Percentiles rank a stretch among this genome's conserved stretches.
These are phyloP conservation scores for Caradrina clavipalpis DNA, from an alignment of 2,888 invertebrate genomes.

Conservation along the genomic window DNA sequence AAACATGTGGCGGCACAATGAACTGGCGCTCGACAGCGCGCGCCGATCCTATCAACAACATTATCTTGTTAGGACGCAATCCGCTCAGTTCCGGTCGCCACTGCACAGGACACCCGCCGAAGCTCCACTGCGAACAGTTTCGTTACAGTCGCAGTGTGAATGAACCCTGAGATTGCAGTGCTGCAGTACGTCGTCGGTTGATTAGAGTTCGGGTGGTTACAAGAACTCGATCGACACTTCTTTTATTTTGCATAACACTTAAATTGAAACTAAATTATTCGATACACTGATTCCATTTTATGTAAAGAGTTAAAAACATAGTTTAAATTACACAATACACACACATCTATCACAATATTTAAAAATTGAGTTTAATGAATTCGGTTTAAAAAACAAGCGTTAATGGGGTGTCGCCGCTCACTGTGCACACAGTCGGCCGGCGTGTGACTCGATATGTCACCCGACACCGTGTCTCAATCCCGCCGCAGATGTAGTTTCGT, in stretches of 20 bases:
- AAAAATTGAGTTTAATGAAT: too few relatives aligned
- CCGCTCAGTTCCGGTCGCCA: slow-evolving; percentile 28
- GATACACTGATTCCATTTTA: not conserved
- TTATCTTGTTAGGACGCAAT: slow-evolving; percentile 50
- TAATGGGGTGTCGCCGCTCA: not conserved
- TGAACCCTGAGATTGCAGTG: not conserved
- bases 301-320: not conserved
- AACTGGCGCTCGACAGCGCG: not conserved
- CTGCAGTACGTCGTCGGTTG: not conserved
- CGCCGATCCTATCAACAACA: slow-evolving; percentile 15
- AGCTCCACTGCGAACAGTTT: not conserved
- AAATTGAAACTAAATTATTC: not conserved
- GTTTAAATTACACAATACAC: not conserved
- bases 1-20: slow-evolving; percentile 20
- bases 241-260: not conserved
- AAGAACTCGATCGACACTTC: not conserved
- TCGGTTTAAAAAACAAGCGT: not conserved
- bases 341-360: not conserved
- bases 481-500: slow-evolving; percentile 20
- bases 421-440: not conserved
- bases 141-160: too few relatives aligned
- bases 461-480: slow-evolving; percentile 38
- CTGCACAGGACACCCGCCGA: not conserved
- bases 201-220: too few relatives aligned
- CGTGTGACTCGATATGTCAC: slow-evolving; percentile 31